Percentiles rank a stretch among this genome's conserved stretches.
These are phyloP conservation scores for Rynchops niger DNA, from an alignment of 2,113 vertebrate genomes.

Conservation along the genomic window DNA sequence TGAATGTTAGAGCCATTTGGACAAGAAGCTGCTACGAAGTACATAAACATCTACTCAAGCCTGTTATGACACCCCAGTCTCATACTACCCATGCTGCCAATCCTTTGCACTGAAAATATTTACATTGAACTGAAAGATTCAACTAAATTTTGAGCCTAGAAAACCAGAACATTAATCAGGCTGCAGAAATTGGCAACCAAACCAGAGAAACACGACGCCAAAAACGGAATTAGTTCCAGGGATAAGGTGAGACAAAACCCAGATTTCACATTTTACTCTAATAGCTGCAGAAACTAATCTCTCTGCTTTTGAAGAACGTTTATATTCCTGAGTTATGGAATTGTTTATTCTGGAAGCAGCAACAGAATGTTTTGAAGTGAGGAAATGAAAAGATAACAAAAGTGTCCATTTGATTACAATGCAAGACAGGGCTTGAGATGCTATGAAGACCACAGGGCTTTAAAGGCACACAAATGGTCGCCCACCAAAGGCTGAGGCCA, in stretches of 20 bases:
- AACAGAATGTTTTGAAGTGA: background rate
- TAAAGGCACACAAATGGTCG: background rate
- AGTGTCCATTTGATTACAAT: background rate
- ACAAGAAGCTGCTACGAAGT: background rate
- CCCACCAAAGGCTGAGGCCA: background rate
- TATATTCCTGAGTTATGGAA: background rate
- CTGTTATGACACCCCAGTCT: background rate
- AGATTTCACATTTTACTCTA: background rate
- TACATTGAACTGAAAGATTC: constrained; percentile 9
- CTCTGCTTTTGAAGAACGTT: background rate
- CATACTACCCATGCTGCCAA: background rate
- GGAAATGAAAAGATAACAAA: background rate
- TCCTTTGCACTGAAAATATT: constrained; percentile 16
- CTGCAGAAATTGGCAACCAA: background rate
- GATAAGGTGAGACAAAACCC: background rate
- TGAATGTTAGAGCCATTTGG: background rate
- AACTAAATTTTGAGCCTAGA: background rate
- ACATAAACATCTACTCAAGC: background rate
- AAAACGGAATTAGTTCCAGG: constrained; percentile 35
- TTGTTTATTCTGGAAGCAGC: background rate
- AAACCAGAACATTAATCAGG: background rate
- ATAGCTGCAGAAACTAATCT: background rate
- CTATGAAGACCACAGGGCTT: background rate
- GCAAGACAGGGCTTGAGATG: background rate
- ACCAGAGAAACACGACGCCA: constrained; percentile 17